phyloP scores from a whole-genome alignment of 2,797 vertebrate species.

The Lycodopsis pacificus region DNA sequence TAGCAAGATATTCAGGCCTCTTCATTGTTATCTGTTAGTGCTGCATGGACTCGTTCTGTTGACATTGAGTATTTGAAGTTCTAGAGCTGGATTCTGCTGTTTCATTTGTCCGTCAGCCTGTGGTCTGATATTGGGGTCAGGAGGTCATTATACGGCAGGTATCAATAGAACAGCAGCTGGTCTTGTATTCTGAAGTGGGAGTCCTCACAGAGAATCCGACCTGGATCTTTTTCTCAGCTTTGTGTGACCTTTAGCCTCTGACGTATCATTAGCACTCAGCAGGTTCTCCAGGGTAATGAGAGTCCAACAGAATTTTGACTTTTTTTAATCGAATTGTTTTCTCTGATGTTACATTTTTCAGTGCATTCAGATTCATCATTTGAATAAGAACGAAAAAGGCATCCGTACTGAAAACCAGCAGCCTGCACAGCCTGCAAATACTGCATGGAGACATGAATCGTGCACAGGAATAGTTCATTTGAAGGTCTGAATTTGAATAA shows the following conservation, averaged over 20 bases:
- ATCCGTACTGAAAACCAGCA: neutral
- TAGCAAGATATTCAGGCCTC: too few relatives aligned
- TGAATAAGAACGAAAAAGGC: neutral
- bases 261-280: conserved; percentile 11
- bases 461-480: neutral
- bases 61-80: too few relatives aligned
- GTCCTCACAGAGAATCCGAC: conserved; percentile 7
- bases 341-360: neutral
- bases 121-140: conserved; percentile 39
- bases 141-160: conserved; percentile 21
- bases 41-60: too few relatives aligned
- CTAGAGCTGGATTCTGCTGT: too few relatives aligned
- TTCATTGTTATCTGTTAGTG: too few relatives aligned
- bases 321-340: neutral
- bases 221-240: conserved; percentile 10
- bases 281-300: neutral
- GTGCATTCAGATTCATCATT: neutral
- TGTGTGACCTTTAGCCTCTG: neutral
- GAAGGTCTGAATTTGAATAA: neutral
- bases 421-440: neutral
- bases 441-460: neutral
- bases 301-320: neutral
- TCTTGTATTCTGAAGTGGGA: neutral
- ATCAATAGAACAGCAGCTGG: conserved; percentile 1
- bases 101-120: too few relatives aligned